Conservation (phyloP, 1,140 invertebrate genomes). For the Pseudomyrmex pallidus region DNA sequence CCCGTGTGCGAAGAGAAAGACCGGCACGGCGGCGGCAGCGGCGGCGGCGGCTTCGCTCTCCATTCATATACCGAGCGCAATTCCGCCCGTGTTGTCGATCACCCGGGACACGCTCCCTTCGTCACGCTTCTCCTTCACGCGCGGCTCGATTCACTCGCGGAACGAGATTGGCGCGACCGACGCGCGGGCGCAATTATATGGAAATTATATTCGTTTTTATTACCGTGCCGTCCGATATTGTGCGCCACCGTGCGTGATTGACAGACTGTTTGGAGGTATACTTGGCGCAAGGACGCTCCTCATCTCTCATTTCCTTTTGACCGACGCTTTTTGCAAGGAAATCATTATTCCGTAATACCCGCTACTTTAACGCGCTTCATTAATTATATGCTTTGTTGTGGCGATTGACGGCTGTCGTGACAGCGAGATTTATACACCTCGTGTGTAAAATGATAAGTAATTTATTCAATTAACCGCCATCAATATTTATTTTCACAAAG, state of each 20-base stretch:
- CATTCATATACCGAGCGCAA: constrained; percentile 45
- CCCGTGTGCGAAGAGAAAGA: constrained; percentile 28
- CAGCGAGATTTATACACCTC: neutral
- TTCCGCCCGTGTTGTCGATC: constrained; percentile 60
- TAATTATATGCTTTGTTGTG: constrained; percentile 29
- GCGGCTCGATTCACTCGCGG: constrained; percentile 47
- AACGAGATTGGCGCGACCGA: constrained; percentile 54
- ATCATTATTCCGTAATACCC: constrained; percentile 40
- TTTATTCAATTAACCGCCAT: constrained; percentile 16
- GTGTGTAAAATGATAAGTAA: constrained; percentile 1
- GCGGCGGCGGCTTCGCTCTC: neutral
- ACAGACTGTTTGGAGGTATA: constrained; percentile 44
- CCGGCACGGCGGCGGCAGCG: too few relatives aligned
- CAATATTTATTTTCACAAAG: too few relatives aligned
- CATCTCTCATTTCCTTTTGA: neutral
- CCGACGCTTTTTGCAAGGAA: neutral
- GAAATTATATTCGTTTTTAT: constrained; percentile 62
- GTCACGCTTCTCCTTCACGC: constrained; percentile 63
- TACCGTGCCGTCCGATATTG: constrained; percentile 45
- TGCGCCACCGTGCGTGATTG: constrained; percentile 34
- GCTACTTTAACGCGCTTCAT: constrained; percentile 16
- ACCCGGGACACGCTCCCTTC: constrained; percentile 63
- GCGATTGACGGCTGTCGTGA: neutral
- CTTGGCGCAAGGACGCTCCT: constrained; percentile 3
- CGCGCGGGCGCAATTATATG: constrained; percentile 57